Conservation (phyloP, 1,140 invertebrate genomes). For the Laupala kohalensis region DNA sequence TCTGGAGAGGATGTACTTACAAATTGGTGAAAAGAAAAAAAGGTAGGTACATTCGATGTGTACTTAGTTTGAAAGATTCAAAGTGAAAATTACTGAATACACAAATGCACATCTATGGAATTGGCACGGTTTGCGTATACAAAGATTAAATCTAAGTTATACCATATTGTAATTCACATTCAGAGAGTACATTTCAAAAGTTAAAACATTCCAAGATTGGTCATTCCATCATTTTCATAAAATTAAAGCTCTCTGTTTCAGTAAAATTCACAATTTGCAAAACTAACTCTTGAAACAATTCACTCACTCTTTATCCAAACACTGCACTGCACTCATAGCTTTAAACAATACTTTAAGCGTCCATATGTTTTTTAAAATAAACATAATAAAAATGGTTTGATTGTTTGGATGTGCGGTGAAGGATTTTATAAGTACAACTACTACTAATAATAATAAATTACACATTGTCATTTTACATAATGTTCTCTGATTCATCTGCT, state of each 20-base stretch:
- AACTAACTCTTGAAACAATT: background rate
- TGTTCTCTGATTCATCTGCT: background rate
- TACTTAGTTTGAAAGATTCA: background rate
- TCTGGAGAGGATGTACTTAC: no score
- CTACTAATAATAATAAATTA: no score
- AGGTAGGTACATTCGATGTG: background rate
- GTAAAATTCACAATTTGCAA: background rate
- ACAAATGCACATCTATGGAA: background rate
- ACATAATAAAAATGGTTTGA: no score
- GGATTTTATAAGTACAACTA: no score
- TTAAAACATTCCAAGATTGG: background rate
- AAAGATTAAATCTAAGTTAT: background rate
- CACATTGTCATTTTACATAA: no score
- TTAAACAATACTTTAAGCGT: background rate
- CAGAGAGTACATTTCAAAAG: background rate
- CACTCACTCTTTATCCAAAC: background rate
- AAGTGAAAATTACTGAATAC: background rate
- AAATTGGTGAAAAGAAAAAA: no score
- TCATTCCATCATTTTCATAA: background rate
- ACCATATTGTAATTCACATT: background rate
- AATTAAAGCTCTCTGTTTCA: background rate
- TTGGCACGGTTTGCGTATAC: background rate
- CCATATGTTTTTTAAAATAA: no score
- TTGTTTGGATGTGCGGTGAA: no score
- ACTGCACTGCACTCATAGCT: background rate